A percentile compares a stretch with the other conserved stretches of the same genome.
Evolutionary conservation across 1,140 invertebrate genomes (phyloP).

Genomic region (Ladona fulva): DNA sequence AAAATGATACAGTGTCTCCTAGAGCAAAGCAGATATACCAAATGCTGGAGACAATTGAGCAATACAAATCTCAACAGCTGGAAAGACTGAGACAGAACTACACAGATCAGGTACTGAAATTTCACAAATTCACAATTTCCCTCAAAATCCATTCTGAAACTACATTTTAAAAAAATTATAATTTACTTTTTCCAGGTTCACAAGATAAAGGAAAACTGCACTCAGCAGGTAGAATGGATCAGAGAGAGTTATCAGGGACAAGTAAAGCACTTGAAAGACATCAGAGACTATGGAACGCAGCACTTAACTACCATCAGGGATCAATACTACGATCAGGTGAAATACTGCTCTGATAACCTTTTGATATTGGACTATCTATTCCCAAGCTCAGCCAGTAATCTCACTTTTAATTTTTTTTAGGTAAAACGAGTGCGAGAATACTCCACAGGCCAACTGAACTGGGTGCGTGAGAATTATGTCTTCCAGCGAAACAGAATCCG

Average conservation of each 20-base stretch:
- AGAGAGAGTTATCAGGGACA: constrained; percentile 82
- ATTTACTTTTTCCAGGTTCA: constrained; percentile 49
- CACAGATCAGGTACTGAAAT: constrained; percentile 62
- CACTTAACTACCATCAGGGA: constrained; percentile 75
- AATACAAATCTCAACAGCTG: constrained; percentile 79
- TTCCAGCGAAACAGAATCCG: constrained; percentile 88
- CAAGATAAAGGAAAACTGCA: constrained; percentile 84
- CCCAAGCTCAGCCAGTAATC: constrained; percentile 6
- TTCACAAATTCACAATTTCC: too few relatives aligned
- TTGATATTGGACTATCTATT: background rate
- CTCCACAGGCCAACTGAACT: constrained; percentile 78
- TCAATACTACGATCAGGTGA: constrained; percentile 86
- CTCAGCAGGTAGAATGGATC: constrained; percentile 87
- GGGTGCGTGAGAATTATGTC: constrained; percentile 89
- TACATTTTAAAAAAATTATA: constrained; percentile 11
- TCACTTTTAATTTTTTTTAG: constrained; percentile 38
- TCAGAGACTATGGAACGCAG: constrained; percentile 80
- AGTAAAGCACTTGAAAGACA: constrained; percentile 76
- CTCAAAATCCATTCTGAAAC: constrained; percentile 12
- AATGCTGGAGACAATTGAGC: constrained; percentile 81
- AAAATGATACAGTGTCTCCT: constrained; percentile 54
- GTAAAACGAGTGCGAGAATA: constrained; percentile 80
- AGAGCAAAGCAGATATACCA: constrained; percentile 71
- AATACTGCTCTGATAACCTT: background rate
- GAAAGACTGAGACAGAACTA: constrained; percentile 86